These are phyloP conservation scores for Helostoma temminkii DNA, from an alignment of 2,797 vertebrate genomes.

Conservation along the genomic window DNA sequence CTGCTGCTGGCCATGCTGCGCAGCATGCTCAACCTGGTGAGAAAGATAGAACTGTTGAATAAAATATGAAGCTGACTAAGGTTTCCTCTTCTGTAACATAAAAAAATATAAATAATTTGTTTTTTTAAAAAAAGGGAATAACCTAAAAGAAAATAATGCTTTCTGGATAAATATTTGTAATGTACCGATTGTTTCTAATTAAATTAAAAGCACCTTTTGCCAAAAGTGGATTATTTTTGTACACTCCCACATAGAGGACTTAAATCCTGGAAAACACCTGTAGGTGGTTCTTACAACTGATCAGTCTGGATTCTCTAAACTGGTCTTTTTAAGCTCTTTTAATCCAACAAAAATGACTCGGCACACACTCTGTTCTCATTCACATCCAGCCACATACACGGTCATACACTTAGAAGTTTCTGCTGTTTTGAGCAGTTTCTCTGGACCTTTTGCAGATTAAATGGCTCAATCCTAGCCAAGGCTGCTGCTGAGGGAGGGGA, in stretches of 20 bases:
- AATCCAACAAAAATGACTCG: conserved; percentile 26
- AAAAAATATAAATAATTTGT: background rate
- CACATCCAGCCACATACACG: background rate
- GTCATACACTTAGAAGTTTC: background rate
- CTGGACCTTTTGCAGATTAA: background rate
- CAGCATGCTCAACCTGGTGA: conserved; percentile 97
- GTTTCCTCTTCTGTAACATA: too few species aligned
- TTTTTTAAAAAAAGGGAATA: too few species aligned
- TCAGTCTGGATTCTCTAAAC: conserved; percentile 11
- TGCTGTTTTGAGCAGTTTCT: conserved; percentile 19
- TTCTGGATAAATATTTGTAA: background rate
- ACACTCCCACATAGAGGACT: background rate
- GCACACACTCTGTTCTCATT: background rate
- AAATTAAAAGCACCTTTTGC: conserved; percentile 4
- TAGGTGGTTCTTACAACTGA: conserved; percentile 3
- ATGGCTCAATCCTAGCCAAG: background rate
- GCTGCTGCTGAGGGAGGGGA: background rate
- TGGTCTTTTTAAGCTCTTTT: conserved; percentile 26
- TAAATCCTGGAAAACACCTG: background rate
- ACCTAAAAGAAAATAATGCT: background rate
- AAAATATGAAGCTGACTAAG: background rate
- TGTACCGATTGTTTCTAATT: background rate
- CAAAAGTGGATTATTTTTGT: conserved; percentile 12
- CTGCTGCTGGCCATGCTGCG: conserved; percentile 96
- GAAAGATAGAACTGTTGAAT: background rate